Evolutionary conservation across 2,113 vertebrate genomes (phyloP), one percentile per base, ranked within the genome.

Genomic region (Pimephales promelas): DNA sequence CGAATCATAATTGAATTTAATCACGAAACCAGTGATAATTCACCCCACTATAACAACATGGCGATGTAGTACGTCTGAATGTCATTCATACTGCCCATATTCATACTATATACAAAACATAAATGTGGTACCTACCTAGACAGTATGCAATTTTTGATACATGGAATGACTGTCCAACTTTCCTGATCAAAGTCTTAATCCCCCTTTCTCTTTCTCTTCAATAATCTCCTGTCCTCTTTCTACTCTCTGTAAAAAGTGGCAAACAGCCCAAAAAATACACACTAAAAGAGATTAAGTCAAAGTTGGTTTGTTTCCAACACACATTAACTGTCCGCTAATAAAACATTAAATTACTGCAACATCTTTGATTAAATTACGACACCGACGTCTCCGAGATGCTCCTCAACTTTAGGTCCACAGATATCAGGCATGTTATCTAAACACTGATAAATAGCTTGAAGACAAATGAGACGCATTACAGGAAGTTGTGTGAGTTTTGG

Each of bases 231-330:
- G 31, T n/a, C 6, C 20, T 76, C 5, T 75, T 34, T 76, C 54
- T 10, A 75, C 73, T n/a, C n/a, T n/a, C 73, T 40, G 7, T 40
- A 78, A 45, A 26, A 79, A 78, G 11, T 78, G 56, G 56, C 36
- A 78, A 78, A 28, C 56, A 78, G 76, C 76, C 56, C n/a, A 78
- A 43, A 79, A 79, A 45, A 61, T 26, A 43, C 76, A 40, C n/a
- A 61, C n/a, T 62, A 61, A 78, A 61, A 36, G 72, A 61, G 56
- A 45, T 45, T 78, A 8, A 78, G 8, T 61, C 76, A 62, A 36
- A 61, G 36, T n/a, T 78, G 76, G 74, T 24, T 3, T 78, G 76
- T 78, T 61, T 79, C 76, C 56, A 79, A 43, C 36, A 45, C 56
- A 26, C 36, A 45, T 79, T 62, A 79, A 62, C 56, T 26, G 36